These are phyloP conservation scores for Anastrepha ludens DNA, from an alignment of 1,140 invertebrate species.

Conservation along the genomic window DNA sequence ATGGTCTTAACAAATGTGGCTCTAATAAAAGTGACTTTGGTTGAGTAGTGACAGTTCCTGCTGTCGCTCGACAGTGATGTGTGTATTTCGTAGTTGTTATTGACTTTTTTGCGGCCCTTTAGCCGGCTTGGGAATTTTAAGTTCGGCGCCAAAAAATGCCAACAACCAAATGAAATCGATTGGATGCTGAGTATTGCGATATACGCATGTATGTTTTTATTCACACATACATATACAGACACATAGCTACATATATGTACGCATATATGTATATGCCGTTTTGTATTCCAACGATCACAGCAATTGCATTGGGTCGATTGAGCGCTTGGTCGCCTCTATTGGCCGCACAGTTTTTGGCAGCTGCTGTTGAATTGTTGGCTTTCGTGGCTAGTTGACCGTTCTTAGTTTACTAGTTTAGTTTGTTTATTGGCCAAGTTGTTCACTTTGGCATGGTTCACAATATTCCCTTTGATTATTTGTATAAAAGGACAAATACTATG, in stretches of 20 bases:
- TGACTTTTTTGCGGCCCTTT: constrained; percentile 9
- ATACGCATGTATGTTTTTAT: neutral
- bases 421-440: neutral
- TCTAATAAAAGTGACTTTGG: constrained; percentile 43
- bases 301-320: constrained; percentile 8
- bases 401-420: neutral
- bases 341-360: neutral
- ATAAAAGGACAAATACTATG: too few species aligned
- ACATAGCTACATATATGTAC: neutral
- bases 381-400: neutral
- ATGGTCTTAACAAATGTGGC: neutral
- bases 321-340: constrained; percentile 24
- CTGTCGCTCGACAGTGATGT: neutral
- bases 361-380: constrained; percentile 37
- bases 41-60: constrained; percentile 2
- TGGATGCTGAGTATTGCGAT: neutral
- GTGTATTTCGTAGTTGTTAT: constrained; percentile 10
- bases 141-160: neutral
- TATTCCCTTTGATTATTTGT: neutral
- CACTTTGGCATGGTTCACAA: neutral
- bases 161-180: constrained; percentile 9
- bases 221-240: neutral
- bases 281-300: neutral
- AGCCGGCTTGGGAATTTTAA: neutral
- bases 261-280: neutral